Evolutionary conservation across 2,888 invertebrate species (phyloP).

Genomic region (Alitta virens): DNA sequence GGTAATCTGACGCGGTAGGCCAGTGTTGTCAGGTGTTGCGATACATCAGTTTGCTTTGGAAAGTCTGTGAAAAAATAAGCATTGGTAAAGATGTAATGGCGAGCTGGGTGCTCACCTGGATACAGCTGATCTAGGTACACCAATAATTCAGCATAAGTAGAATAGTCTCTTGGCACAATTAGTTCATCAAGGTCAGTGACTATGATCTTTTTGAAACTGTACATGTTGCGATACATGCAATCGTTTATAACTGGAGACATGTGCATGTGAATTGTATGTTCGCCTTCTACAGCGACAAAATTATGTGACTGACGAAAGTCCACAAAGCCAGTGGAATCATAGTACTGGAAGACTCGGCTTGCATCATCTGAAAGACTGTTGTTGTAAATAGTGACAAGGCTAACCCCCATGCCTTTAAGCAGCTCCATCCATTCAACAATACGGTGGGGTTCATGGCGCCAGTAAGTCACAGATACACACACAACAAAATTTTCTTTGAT

Average conservation of each 20-base stretch:
- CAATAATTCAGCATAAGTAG: slow-evolving; percentile 9
- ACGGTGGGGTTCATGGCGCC: slow-evolving; percentile 15
- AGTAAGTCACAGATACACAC: slow-evolving; percentile 25
- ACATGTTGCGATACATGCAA: slow-evolving; percentile 25
- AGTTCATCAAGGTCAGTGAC: slow-evolving; percentile 16
- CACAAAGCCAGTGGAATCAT: slow-evolving; percentile 8
- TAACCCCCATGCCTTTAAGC: slow-evolving; percentile 2
- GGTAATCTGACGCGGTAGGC: slow-evolving; percentile 6
- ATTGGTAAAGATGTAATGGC: slow-evolving; percentile 8
- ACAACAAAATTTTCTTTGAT: slow-evolving; percentile 12
- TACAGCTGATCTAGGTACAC: neutral
- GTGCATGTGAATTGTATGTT: slow-evolving; percentile 20
- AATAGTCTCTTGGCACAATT: slow-evolving; percentile 4
- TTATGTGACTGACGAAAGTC: slow-evolving; percentile 15
- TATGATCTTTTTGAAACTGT: slow-evolving; percentile 19
- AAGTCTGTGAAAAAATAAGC: slow-evolving; percentile 14
- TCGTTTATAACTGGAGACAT: slow-evolving; percentile 28
- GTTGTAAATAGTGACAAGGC: slow-evolving; percentile 12
- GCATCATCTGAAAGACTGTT: slow-evolving; percentile 8
- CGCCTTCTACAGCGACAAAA: slow-evolving; percentile 10
- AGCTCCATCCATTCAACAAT: slow-evolving; percentile 18
- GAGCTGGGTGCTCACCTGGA: slow-evolving; percentile 1
- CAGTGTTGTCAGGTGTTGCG: neutral
- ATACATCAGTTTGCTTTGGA: neutral
- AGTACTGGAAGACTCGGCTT: slow-evolving; percentile 1